A percentile compares a stretch with the other conserved stretches of the same genome.
Conservation (phyloP, 2,797 vertebrate species). For the Cryptoprocta ferox region DNA sequence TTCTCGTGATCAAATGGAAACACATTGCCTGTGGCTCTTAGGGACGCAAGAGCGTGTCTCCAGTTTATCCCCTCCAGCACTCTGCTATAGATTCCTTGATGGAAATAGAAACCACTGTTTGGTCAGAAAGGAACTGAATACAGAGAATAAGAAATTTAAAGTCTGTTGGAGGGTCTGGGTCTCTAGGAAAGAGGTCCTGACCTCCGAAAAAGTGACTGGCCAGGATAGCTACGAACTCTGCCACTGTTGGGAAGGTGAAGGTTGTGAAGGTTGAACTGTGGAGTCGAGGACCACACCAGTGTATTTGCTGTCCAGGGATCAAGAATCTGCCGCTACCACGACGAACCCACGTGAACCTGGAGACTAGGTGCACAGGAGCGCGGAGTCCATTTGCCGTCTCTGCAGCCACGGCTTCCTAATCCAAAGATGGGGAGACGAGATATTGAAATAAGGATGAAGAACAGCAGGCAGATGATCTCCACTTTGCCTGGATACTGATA, state of each 20-base stretch:
- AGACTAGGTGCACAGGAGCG: background rate
- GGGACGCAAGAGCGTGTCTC: background rate
- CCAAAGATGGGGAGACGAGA: background rate
- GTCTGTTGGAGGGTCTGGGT: background rate
- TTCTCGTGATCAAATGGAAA: background rate
- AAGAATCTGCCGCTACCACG: background rate
- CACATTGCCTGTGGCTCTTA: background rate
- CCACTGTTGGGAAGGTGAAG: background rate
- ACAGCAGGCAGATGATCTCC: background rate
- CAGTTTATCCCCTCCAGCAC: background rate
- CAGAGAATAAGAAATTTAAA: background rate
- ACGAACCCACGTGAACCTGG: background rate
- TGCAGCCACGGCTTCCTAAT: background rate
- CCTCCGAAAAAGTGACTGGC: background rate
- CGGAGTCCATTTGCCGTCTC: background rate
- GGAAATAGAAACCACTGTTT: background rate
- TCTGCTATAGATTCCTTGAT: background rate
- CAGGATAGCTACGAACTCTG: too few species aligned
- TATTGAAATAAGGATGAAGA: background rate
- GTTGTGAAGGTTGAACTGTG: background rate
- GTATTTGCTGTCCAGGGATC: background rate
- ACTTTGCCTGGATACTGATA: background rate
- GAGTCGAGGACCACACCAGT: background rate
- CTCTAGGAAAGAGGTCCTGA: background rate
- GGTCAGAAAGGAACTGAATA: background rate